These are phyloP conservation scores for Enteromius afrohamiltoni DNA, from an alignment of 2,797 vertebrate genomes.

Conservation along the genomic window DNA sequence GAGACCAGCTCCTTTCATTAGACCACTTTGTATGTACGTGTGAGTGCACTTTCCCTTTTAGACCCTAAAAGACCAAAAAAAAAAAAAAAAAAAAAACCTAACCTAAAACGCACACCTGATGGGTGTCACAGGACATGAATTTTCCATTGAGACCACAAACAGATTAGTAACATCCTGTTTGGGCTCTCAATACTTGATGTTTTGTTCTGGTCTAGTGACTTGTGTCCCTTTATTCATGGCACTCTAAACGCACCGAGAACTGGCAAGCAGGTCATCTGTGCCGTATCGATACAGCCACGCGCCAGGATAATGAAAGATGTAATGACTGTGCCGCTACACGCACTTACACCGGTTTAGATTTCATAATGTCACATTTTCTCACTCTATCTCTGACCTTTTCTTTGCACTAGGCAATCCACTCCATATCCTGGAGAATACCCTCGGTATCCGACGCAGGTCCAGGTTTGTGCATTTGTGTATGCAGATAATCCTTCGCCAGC, in stretches of 20 bases:
- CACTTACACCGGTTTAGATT: conserved; percentile 64
- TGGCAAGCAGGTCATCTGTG: conserved; percentile 46
- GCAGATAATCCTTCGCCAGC: conserved; percentile 38
- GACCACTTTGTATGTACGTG: conserved; percentile 3
- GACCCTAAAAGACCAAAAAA: background rate
- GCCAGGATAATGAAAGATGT: conserved; percentile 8
- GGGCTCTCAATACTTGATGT: conserved; percentile 19
- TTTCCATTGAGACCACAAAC: background rate
- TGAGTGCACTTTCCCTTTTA: conserved; percentile 39
- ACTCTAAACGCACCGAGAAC: conserved; percentile 36
- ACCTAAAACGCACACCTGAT: background rate
- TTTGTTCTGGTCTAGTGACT: conserved; percentile 24
- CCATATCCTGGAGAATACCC: conserved; percentile 63
- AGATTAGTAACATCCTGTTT: conserved; percentile 36
- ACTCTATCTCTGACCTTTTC: conserved; percentile 73
- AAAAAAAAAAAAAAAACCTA: too few species aligned
- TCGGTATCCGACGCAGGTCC: conserved; percentile 24
- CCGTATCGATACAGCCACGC: conserved; percentile 10
- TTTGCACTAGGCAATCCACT: conserved; percentile 62
- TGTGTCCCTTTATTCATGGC: conserved; percentile 54
- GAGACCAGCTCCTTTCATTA: conserved; percentile 55
- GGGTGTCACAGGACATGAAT: background rate
- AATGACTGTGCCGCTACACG: conserved; percentile 31
- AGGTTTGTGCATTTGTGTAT: conserved; percentile 28
- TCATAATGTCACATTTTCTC: conserved; percentile 72